These are phyloP conservation scores for Nemotelus pantherinus DNA, from an alignment of 2,888 invertebrate genomes.

Conservation along the genomic window DNA sequence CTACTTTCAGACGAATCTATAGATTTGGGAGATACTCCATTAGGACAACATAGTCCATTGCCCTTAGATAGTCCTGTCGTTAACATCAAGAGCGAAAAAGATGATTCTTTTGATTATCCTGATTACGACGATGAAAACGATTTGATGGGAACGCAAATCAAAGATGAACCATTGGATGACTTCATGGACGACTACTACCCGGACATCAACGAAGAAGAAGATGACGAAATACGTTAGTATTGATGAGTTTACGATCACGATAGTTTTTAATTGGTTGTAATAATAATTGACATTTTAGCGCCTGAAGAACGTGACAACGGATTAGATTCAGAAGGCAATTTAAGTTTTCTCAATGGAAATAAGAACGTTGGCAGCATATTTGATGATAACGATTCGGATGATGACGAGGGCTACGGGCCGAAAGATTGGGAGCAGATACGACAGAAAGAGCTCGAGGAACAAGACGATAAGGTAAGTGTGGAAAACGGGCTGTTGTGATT, in stretches of 20 bases:
- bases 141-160: slow-evolving; percentile 52
- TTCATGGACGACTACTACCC: neutral
- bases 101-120: slow-evolving; percentile 38
- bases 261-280: neutral
- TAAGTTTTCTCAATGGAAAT: neutral
- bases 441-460: slow-evolving; percentile 47
- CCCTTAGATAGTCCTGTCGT: neutral
- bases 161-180: slow-evolving; percentile 50
- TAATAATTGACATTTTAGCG: slow-evolving; percentile 8
- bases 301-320: neutral
- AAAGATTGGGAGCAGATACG: slow-evolving; percentile 48
- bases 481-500: neutral
- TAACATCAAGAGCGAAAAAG: slow-evolving; percentile 27
- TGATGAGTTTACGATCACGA: neutral
- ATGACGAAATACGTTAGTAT: slow-evolving; percentile 33
- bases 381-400: slow-evolving; percentile 47
- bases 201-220: slow-evolving; percentile 41
- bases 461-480: slow-evolving; percentile 48
- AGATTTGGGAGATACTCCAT: too few species aligned
- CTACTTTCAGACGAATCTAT: too few species aligned
- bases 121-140: slow-evolving; percentile 43
- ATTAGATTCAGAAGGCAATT: slow-evolving; percentile 12
- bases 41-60: neutral
- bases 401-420: slow-evolving; percentile 35
- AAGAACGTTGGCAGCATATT: neutral